Evolutionary conservation across 1,140 invertebrate species (phyloP), one percentile per base, ranked within the genome.

Genomic region (Bacillus rossius): DNA sequence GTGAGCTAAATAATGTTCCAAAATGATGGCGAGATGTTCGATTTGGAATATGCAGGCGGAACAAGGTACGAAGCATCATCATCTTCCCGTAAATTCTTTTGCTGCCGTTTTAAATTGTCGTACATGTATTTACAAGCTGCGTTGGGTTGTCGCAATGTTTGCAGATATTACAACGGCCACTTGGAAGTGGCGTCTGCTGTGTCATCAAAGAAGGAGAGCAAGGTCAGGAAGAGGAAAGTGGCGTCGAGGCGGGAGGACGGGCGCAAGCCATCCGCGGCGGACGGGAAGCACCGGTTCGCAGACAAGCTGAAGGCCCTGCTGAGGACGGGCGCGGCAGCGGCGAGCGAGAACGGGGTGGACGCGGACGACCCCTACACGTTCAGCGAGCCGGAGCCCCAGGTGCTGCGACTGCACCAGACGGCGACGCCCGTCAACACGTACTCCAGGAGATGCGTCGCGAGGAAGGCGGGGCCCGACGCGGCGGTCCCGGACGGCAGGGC

Each of bases 341-440:
- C 16, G 3, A 38, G 17, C 5, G 34, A 51, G 34, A 47, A 60
- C 22, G 58, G 49, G 37, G 37, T 55, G 13, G 75, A 76, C 48
- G 55, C 64, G 29, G 69, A 71, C 16, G 81, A 84, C 72, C 81
- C 81, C 1, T 83, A 84, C 63, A 77, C 82, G 29, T 84, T 84
- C 66, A 76, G 79, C 61, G 81, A 81, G 61, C 73, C 76, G 4
- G 75, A 77, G 53, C 71, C 75, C 34, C 60, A 57, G 20, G 55
- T 43, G 13, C 14, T 57, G 3, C 43, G 38, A 10, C 26, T 57
- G 17, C 49, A 57, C 25, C 55, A 57, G 29, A 57, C 38, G 14
- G 20, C 43, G 14, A 57, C 20, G 17, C 25, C 37, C 14, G 38
- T 17, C 49, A 48, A 57, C 37, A 47, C 55, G 8, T 55, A 55